These are phyloP conservation scores for Ophion obscuratus DNA, from an alignment of 2,888 invertebrate species.

Conservation along the genomic window DNA sequence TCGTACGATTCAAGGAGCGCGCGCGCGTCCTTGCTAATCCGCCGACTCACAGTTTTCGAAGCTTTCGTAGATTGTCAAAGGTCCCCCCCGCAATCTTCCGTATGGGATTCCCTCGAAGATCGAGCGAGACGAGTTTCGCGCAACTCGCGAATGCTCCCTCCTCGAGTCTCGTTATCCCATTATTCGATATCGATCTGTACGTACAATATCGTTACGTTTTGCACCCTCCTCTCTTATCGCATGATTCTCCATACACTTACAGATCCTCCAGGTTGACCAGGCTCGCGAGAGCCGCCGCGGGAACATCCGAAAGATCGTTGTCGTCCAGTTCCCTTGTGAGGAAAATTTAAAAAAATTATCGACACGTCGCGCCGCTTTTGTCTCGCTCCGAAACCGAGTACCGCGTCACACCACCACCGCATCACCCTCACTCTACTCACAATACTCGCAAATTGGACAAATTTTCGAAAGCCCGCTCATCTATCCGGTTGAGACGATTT, in stretches of 20 bases:
- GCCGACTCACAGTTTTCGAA: constrained; percentile 91
- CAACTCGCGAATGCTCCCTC: constrained; percentile 89
- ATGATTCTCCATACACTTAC: constrained; percentile 86
- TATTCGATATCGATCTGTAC: constrained; percentile 92
- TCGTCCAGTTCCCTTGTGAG: constrained; percentile 90
- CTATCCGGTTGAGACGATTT: constrained; percentile 93
- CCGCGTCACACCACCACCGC: not conserved
- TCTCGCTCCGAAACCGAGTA: not conserved
- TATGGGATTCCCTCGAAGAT: constrained; percentile 88
- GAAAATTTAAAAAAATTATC: not conserved
- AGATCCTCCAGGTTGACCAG: constrained; percentile 92
- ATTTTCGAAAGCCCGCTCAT: constrained; percentile 91
- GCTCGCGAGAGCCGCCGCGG: constrained; percentile 88
- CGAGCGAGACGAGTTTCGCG: constrained; percentile 89
- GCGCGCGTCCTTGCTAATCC: not conserved
- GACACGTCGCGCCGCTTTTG: not conserved
- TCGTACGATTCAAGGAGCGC: too few species aligned
- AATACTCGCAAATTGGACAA: constrained; percentile 92
- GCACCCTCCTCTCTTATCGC: too few species aligned
- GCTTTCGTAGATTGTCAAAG: constrained; percentile 88
- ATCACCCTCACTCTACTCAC: constrained; percentile 88
- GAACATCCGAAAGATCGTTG: constrained; percentile 90
- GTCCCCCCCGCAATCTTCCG: constrained; percentile 76
- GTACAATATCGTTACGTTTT: not conserved
- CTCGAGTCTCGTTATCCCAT: constrained; percentile 91